phyloP scores from a whole-genome alignment of 1,140 invertebrate species.

The Drosophila repletoides region DNA sequence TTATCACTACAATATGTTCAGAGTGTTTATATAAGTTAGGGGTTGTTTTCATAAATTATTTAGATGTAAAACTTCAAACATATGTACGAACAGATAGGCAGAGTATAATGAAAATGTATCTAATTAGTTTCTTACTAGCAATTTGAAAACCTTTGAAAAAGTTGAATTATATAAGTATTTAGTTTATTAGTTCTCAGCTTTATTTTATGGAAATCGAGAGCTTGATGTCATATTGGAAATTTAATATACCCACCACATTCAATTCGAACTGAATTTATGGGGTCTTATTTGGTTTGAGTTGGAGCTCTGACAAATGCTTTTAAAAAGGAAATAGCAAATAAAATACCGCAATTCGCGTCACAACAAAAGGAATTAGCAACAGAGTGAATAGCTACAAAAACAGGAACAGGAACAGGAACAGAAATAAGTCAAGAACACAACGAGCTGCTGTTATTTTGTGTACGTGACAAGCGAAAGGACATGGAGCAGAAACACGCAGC shows the following conservation, averaged over 20 bases:
- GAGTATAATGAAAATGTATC: too few species aligned
- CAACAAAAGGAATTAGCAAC: constrained; percentile 45
- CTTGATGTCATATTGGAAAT: constrained; percentile 22
- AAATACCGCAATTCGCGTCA: constrained; percentile 10
- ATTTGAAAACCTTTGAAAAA: too few species aligned
- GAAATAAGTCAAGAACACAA: constrained; percentile 55
- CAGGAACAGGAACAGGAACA: too few species aligned
- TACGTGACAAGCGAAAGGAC: constrained; percentile 53
- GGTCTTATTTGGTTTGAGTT: constrained; percentile 23
- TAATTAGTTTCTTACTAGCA: too few species aligned
- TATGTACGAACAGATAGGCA: too few species aligned
- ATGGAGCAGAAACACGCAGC: neutral
- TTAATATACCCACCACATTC: constrained; percentile 16
- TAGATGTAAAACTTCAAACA: too few species aligned
- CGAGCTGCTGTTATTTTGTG: constrained; percentile 44
- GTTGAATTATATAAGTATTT: neutral
- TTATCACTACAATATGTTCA: too few species aligned
- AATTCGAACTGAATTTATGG: constrained; percentile 45
- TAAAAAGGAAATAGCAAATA: constrained; percentile 36
- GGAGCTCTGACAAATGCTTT: neutral
- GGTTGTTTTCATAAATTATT: too few species aligned
- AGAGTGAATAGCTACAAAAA: too few species aligned
- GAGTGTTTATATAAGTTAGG: too few species aligned
- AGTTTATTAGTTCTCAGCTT: too few species aligned
- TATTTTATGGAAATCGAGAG: too few species aligned